Base-by-base conservation (phyloP, 2,797 vertebrate species). In the Potorous gilbertii region DNA sequence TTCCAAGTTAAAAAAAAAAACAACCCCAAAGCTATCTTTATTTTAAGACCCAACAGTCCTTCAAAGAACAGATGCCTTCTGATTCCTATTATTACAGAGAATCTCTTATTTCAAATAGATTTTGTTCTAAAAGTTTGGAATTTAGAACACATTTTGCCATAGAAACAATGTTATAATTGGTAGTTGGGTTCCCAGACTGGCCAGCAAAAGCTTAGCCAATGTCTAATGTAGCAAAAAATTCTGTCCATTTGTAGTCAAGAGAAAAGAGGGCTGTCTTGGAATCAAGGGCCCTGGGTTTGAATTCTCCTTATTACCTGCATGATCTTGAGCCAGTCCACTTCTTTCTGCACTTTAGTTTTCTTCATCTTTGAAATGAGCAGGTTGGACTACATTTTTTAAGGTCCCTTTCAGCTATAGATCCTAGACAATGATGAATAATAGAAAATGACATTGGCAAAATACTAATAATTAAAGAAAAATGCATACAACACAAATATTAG, bases 1-100 rank as follows among this genome's bases (percentile, higher is more conserved):
- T 94, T 14, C 55, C 57, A 12, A 90, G 54, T 74, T 46, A 97
- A 95, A 94, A 92, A 97, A 95, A 91, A 90, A 94, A 81, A 92
- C 81, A 52, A 52, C 52, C 52, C 52, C 52, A 92, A 90, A 57
- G 55, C 56, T 40, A 94, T n/a, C n/a, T 90, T 81, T 91, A 93
- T 95, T 81, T 91, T 95, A 91, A 91, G 46, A 92, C 29, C 62
- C 93, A 92, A 55, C 24, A 40, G 54, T 56, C 89, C 93, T 95
- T 90, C 16, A 93, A n/a, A 31, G 90, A 52, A 74, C 28, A 92
- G 87, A 89, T 50, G 40, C 74, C 12, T 52, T 56, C 27, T 54
- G 92, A 91, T 50, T 92, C 12, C 56, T 95, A 91, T 95, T 94
- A 95, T 95, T 91, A 46, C 57, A 91, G 90, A 50, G 90, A 95